Conservation (phyloP, 2,888 invertebrate species). For the Patella ulyssiponensis region DNA sequence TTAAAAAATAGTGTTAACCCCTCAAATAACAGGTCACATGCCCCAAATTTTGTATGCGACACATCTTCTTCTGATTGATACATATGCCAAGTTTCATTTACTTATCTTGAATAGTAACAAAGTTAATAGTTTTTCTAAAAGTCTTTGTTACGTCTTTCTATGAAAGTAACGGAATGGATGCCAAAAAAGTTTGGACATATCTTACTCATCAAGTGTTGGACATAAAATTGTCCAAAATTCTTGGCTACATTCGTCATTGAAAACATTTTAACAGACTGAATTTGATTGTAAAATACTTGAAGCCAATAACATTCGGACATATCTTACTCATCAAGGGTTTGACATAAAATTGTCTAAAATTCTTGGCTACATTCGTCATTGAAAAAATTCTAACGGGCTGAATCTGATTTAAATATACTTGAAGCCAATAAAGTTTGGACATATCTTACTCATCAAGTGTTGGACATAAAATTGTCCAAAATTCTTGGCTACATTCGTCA, state of each 20-base stretch:
- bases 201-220: not conserved
- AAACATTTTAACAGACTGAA: not conserved
- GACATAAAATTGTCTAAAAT: not conserved
- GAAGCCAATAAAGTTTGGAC: not conserved
- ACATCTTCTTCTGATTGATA: conserved; percentile 7
- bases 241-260: not conserved
- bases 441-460: not conserved
- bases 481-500: not conserved
- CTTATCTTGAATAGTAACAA: conserved; percentile 8
- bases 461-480: not conserved
- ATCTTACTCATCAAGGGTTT: not conserved
- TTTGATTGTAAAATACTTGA: too few relatives aligned
- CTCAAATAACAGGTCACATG: not conserved
- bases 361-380: not conserved
- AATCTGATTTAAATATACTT: not conserved
- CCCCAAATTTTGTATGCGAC: not conserved
- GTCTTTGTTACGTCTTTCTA: too few relatives aligned
- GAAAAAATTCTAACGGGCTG: not conserved
- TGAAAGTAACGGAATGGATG: too few relatives aligned
- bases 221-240: not conserved
- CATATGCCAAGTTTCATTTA: not conserved
- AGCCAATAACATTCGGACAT: too few relatives aligned
- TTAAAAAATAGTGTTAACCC: not conserved
- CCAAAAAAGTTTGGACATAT: not conserved
- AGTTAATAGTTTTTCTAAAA: too few relatives aligned